These are phyloP conservation scores for Agelastica alni DNA, from an alignment of 2,888 invertebrate genomes.

Conservation along the genomic window DNA sequence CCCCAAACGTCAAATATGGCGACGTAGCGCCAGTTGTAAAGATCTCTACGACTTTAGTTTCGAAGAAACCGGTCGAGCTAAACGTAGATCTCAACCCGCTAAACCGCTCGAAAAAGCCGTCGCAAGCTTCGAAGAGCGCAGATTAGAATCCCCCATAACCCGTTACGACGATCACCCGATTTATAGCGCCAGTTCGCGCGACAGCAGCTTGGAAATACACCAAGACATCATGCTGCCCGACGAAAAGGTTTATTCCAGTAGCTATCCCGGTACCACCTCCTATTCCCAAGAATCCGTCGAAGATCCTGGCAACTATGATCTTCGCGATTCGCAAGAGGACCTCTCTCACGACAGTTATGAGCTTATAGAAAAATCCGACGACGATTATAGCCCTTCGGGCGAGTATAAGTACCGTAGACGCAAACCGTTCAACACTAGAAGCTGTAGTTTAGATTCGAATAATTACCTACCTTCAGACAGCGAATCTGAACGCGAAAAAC, in stretches of 20 bases:
- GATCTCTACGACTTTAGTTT: constrained; percentile 79
- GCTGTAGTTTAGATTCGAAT: constrained; percentile 76
- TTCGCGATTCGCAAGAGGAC: constrained; percentile 80
- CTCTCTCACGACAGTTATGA: constrained; percentile 89
- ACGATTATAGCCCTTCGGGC: constrained; percentile 60
- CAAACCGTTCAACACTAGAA: constrained; percentile 58
- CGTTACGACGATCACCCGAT: constrained; percentile 71
- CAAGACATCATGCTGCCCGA: constrained; percentile 68
- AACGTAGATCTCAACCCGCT: constrained; percentile 61
- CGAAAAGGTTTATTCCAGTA: constrained; percentile 81
- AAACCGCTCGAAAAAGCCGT: constrained; percentile 54
- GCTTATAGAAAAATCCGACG: constrained; percentile 76
- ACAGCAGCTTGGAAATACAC: constrained; percentile 67
- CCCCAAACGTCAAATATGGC: constrained; percentile 65
- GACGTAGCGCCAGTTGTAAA: constrained; percentile 81
- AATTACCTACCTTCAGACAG: constrained; percentile 77
- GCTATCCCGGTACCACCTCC: constrained; percentile 80
- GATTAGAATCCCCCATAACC: constrained; percentile 71
- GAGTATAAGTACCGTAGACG: constrained; percentile 50
- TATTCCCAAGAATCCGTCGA: constrained; percentile 69
- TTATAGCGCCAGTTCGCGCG: constrained; percentile 66
- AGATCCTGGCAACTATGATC: constrained; percentile 66
- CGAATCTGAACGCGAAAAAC: constrained; percentile 64
- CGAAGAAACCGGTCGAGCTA: constrained; percentile 71
- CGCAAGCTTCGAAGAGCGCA: constrained; percentile 53